Evolutionary conservation across 2,888 invertebrate species (phyloP), one percentile per base, ranked within the genome.

Genomic region (Hecatera dysodea): DNA sequence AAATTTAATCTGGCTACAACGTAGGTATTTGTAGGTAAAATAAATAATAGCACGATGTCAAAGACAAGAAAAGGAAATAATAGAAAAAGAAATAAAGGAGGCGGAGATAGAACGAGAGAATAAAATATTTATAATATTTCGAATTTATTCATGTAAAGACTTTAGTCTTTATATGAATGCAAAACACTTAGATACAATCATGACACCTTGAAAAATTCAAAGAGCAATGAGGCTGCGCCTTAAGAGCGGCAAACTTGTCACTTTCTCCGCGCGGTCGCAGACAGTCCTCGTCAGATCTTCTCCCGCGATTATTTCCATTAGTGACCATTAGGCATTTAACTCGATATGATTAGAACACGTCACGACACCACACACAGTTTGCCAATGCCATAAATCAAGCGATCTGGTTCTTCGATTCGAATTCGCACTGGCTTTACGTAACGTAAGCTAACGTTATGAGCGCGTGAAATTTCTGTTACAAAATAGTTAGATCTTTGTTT

Each of bases 261-360:
- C 95, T 95, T 94, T 95, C 95, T 92, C 94, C 87, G 67, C 72
- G 72, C 85, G 76, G 87, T 87, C 88, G 91, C 88, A 89, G 90
- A 90, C 92, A 90, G 90, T 88, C 87, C 85, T 91, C 91, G 89
- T 92, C 92, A 91, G 95, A 95, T 95, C 92, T 87, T 91, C 93
- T 92, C 91, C 89, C 84, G 87, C 87, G 94, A 95, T 95, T 91
- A 94, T 93, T 92, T 92, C 94, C 94, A 95, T 95, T 95, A 95
- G 93, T 90, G 92, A 91, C 95, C 95, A 95, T 95, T 95, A 95
- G 92, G 92, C 90, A 91, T 94, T 94, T 94, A 93, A 93, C 95
- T 94, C 91, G 94, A 94, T 94, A 94, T 93, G 93, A 95, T 94
- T 93, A 93, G 93, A 89, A 86, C 90, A 84, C 90, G 93, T 93